These are phyloP conservation scores for Chloropsis cyanopogon DNA, from an alignment of 2,113 vertebrate species.

Conservation along the genomic window DNA sequence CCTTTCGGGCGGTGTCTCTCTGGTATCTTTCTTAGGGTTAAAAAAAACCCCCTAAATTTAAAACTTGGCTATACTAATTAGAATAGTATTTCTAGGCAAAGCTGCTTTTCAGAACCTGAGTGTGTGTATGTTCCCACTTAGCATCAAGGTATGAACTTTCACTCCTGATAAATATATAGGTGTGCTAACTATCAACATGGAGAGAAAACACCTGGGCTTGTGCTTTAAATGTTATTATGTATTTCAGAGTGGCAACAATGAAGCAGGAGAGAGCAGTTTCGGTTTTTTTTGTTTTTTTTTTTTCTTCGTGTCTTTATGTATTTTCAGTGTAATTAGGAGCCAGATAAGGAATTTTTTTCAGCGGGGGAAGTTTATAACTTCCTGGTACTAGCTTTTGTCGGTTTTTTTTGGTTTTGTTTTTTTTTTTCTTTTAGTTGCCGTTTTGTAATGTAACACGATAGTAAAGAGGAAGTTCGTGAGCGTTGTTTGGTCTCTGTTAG, in stretches of 20 bases:
- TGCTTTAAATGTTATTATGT: background rate
- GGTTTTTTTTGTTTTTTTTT: background rate
- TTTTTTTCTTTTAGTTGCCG: background rate
- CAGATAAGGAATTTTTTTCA: conserved; percentile 46
- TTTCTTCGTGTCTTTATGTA: background rate
- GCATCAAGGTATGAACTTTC: background rate
- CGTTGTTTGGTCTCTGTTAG: background rate
- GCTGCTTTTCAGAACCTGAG: background rate
- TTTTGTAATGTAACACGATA: conserved; percentile 8
- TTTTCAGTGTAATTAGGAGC: conserved; percentile 49
- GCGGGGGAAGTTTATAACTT: conserved; percentile 59
- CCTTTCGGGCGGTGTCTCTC: background rate
- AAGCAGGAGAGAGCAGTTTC: background rate
- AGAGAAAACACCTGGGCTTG: background rate
- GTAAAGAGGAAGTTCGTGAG: conserved; percentile 36
- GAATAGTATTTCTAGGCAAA: background rate
- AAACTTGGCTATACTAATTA: background rate
- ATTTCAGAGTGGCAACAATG: background rate
- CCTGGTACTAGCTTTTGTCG: conserved; percentile 51
- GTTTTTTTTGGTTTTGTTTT: background rate
- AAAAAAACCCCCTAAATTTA: background rate
- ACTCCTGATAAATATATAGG: background rate
- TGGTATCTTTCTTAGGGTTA: background rate
- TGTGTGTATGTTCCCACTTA: background rate
- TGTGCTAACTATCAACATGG: background rate